These are phyloP conservation scores for Diaphora mendica DNA, from an alignment of 2,888 invertebrate species.

Conservation along the genomic window DNA sequence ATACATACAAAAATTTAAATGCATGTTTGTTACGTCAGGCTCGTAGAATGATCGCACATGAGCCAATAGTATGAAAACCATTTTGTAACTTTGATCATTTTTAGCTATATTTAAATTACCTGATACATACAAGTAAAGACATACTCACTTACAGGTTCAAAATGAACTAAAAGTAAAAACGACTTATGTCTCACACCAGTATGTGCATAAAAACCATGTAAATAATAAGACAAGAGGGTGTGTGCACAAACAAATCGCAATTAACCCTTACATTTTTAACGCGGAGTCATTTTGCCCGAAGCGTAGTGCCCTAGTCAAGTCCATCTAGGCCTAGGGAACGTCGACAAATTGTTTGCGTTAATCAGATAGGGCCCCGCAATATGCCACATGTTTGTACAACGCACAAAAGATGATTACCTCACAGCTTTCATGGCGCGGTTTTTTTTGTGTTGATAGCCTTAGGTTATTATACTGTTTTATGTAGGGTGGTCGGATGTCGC, in stretches of 20 bases:
- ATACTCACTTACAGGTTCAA: neutral
- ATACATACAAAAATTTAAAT: too few species aligned
- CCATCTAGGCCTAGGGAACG: conserved; percentile 28
- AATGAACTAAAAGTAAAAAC: neutral
- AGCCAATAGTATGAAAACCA: too few species aligned
- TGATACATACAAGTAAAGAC: too few species aligned
- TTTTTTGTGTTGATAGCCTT: conserved; percentile 32
- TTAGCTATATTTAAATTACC: neutral
- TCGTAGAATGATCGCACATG: too few species aligned
- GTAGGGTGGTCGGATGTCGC: neutral
- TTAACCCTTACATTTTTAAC: conserved; percentile 67
- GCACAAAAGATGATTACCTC: conserved; percentile 63
- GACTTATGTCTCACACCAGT: conserved; percentile 19
- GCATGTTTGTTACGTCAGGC: too few species aligned
- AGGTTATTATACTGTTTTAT: conserved; percentile 24
- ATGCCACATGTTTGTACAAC: conserved; percentile 74
- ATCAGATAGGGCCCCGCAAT: conserved; percentile 79
- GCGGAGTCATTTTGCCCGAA: conserved; percentile 54
- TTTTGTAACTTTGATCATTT: too few species aligned
- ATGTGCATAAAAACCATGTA: conserved; percentile 27
- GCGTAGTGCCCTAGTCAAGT: conserved; percentile 42
- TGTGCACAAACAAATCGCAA: conserved; percentile 71
- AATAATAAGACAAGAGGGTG: conserved; percentile 53
- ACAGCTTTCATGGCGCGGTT: conserved; percentile 31
- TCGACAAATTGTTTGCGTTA: conserved; percentile 76